A percentile compares a stretch with the other conserved stretches of the same genome.
Evolutionary conservation across 2,888 invertebrate species (phyloP).

Genomic region (Campaea margaritaria): DNA sequence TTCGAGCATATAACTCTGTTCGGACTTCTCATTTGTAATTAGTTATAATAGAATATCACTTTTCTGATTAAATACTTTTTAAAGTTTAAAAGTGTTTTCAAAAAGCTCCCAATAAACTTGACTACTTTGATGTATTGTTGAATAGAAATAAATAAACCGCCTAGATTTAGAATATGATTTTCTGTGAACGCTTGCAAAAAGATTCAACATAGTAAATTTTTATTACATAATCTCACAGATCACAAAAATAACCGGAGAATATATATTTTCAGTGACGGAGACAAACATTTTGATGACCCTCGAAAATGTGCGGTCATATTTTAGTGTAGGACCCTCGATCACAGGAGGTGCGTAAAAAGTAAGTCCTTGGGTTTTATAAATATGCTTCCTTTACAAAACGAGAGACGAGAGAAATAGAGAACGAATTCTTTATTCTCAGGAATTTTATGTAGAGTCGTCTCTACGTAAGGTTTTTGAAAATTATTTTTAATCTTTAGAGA

Average conservation of each 20-base stretch:
- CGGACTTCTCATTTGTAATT: too few relatives aligned
- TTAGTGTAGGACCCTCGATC: conserved; percentile 48
- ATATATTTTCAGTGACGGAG: conserved; percentile 5
- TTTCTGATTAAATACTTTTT: too few relatives aligned
- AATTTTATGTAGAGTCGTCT: background rate
- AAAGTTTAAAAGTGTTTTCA: too few relatives aligned
- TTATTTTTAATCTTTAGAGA: too few relatives aligned
- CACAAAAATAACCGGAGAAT: conserved; percentile 12
- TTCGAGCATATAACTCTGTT: too few relatives aligned
- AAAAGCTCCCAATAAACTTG: too few relatives aligned
- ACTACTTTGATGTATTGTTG: too few relatives aligned
- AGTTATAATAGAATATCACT: too few relatives aligned
- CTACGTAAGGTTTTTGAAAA: too few relatives aligned
- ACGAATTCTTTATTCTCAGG: conserved; percentile 3
- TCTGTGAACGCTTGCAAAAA: too few relatives aligned
- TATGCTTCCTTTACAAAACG: conserved; percentile 18
- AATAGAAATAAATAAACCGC: too few relatives aligned
- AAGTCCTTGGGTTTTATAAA: conserved; percentile 35
- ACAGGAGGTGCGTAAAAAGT: conserved; percentile 47
- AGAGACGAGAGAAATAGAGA: conserved; percentile 4
- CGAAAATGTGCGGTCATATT: conserved; percentile 42
- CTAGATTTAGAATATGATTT: too few relatives aligned
- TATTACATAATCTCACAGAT: background rate
- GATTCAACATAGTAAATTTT: background rate
- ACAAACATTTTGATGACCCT: conserved; percentile 41